phyloP scores from a whole-genome alignment of 1,140 invertebrate species.

The Leptinotarsa defecta region DNA sequence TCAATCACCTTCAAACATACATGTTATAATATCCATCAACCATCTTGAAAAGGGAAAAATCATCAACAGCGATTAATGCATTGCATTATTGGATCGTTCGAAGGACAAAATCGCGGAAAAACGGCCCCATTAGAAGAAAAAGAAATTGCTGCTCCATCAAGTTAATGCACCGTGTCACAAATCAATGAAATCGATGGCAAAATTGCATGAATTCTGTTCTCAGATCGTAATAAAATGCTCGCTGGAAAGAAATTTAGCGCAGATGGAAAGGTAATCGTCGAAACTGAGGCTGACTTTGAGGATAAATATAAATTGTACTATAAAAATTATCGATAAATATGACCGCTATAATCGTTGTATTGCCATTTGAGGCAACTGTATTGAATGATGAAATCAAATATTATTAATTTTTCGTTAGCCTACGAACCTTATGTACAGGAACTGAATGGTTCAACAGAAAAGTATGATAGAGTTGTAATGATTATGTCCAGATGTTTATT shows the following conservation, averaged over 20 bases:
- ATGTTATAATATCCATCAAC: no score
- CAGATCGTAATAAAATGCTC: slow-evolving; percentile 45
- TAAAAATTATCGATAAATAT: no score
- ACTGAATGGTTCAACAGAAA: slow-evolving; percentile 54
- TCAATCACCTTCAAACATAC: no score
- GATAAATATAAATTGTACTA: no score
- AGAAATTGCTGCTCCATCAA: no score
- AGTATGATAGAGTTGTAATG: slow-evolving; percentile 50
- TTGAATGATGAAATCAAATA: slow-evolving; percentile 18
- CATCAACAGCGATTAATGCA: slow-evolving; percentile 29
- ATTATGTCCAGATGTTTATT: slow-evolving; percentile 42
- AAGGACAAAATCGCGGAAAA: no score
- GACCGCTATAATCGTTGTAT: no score
- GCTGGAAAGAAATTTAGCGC: slow-evolving; percentile 49
- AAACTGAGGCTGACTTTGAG: slow-evolving; percentile 35
- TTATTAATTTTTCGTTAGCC: slow-evolving; percentile 19
- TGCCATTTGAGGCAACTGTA: slow-evolving; percentile 41
- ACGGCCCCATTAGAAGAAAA: no score
- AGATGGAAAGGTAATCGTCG: slow-evolving; percentile 56
- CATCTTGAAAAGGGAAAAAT: no score
- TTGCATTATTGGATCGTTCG: no score
- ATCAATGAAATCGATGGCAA: no score
- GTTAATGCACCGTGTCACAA: no score
- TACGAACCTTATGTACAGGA: slow-evolving; percentile 43
- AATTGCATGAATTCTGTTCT: background rate